These are phyloP conservation scores for Sorex araneus DNA, from an alignment of 2,113 vertebrate species.

Conservation along the genomic window DNA sequence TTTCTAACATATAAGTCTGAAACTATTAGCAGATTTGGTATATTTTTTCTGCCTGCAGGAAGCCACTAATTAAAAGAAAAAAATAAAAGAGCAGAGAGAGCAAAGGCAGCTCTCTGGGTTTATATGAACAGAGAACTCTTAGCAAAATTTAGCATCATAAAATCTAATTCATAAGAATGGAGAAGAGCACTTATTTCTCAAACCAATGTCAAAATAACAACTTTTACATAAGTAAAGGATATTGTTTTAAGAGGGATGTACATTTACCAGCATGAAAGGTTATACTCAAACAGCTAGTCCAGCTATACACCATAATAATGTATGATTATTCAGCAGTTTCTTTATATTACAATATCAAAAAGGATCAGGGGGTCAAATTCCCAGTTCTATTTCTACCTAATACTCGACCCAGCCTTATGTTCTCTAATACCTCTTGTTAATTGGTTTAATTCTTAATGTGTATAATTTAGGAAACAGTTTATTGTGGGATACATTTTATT, in stretches of 20 bases:
- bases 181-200: background rate
- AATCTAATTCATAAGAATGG: background rate
- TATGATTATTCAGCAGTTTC: background rate
- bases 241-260: background rate
- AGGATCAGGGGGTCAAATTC: background rate
- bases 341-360: background rate
- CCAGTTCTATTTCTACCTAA: slow-evolving; percentile 14
- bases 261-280: background rate
- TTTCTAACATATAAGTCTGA: background rate
- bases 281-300: background rate
- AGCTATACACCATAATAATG: background rate
- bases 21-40: background rate
- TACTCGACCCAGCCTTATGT: background rate
- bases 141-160: slow-evolving; percentile 7
- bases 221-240: background rate
- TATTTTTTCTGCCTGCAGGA: background rate
- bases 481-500: background rate
- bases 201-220: background rate
- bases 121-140: background rate
- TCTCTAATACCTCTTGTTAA: background rate
- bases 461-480: slow-evolving; percentile 29
- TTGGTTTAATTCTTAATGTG: slow-evolving; percentile 25
- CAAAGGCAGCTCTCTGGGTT: background rate
- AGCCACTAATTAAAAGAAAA: background rate
- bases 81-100: background rate